Evolutionary conservation across 2,797 vertebrate species (phyloP).

Genomic region (Aeoliscus strigatus): DNA sequence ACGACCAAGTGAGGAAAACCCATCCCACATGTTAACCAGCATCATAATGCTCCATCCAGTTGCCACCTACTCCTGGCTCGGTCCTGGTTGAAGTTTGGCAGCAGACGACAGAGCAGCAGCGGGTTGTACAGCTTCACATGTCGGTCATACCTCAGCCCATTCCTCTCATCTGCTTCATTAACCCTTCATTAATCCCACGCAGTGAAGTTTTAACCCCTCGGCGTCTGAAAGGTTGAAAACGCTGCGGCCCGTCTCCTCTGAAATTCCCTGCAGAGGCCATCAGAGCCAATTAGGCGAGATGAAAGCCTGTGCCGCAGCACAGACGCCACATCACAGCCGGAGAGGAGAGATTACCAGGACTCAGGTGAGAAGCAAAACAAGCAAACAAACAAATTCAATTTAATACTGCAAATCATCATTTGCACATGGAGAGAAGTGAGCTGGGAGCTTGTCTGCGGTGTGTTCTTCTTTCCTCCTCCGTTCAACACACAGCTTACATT

Average conservation of each 20-base stretch:
- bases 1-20: slow-evolving; percentile 35
- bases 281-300: slow-evolving; percentile 66
- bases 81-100: slow-evolving; percentile 18
- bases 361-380: slow-evolving; percentile 55
- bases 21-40: slow-evolving; percentile 46
- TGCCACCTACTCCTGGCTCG: slow-evolving; percentile 23
- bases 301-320: slow-evolving; percentile 46
- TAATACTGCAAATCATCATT: slow-evolving; percentile 30
- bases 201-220: slow-evolving; percentile 40
- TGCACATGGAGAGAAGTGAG: slow-evolving; percentile 8
- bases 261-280: slow-evolving; percentile 41
- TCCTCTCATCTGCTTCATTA: slow-evolving; percentile 48
- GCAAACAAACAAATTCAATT: slow-evolving; percentile 62
- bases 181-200: slow-evolving; percentile 58
- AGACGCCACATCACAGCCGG: slow-evolving; percentile 31
- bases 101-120: slow-evolving; percentile 20
- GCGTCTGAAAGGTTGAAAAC: slow-evolving; percentile 5
- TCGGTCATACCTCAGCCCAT: slow-evolving; percentile 21
- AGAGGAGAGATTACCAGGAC: slow-evolving; percentile 42
- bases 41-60: slow-evolving; percentile 4
- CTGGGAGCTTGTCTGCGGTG: not conserved
- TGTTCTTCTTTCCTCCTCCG: not conserved
- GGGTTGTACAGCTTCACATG: slow-evolving; percentile 12
- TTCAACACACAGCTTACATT: slow-evolving; percentile 11
- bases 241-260: slow-evolving; percentile 6